phyloP scores from a whole-genome alignment of 2,113 vertebrate species.

The Beaufortia kweichowensis region DNA sequence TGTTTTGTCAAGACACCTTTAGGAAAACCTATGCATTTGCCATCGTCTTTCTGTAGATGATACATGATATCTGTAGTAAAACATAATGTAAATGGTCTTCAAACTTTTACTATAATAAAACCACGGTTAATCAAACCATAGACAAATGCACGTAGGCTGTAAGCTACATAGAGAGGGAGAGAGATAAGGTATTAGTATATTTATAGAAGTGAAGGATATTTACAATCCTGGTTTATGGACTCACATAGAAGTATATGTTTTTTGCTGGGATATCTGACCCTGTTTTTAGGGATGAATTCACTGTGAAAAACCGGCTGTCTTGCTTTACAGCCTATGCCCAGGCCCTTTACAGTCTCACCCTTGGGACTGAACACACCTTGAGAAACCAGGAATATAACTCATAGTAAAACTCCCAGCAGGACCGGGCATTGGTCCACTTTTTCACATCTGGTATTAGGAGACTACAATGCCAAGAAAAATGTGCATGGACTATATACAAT shows the following conservation, averaged over 20 bases:
- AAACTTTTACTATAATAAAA: too few relatives aligned
- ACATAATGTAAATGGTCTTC: too few relatives aligned
- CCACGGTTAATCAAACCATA: constrained; percentile 51
- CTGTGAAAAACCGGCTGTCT: constrained; percentile 56
- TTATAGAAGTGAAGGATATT: too few relatives aligned
- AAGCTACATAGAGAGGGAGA: too few relatives aligned
- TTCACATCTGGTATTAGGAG: constrained; percentile 18
- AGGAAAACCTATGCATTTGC: too few relatives aligned
- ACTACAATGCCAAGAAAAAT: constrained; percentile 53
- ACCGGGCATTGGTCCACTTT: constrained; percentile 7
- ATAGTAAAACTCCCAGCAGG: constrained; percentile 33
- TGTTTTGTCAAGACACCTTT: too few relatives aligned
- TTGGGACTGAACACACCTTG: constrained; percentile 61
- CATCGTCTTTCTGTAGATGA: too few relatives aligned
- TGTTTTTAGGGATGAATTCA: constrained; percentile 23
- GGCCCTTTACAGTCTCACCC: constrained; percentile 60
- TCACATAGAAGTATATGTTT: background rate
- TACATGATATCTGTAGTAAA: too few relatives aligned
- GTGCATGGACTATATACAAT: constrained; percentile 50
- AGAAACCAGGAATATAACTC: constrained; percentile 38
- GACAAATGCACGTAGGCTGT: too few relatives aligned
- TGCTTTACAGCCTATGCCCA: constrained; percentile 50
- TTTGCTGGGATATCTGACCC: constrained; percentile 20
- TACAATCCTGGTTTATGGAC: constrained; percentile 1
- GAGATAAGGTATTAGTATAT: too few relatives aligned